Percentiles rank a stretch among this genome's conserved stretches.
These are phyloP conservation scores for Mythimna pallens DNA, from an alignment of 2,888 invertebrate genomes.

Conservation along the genomic window DNA sequence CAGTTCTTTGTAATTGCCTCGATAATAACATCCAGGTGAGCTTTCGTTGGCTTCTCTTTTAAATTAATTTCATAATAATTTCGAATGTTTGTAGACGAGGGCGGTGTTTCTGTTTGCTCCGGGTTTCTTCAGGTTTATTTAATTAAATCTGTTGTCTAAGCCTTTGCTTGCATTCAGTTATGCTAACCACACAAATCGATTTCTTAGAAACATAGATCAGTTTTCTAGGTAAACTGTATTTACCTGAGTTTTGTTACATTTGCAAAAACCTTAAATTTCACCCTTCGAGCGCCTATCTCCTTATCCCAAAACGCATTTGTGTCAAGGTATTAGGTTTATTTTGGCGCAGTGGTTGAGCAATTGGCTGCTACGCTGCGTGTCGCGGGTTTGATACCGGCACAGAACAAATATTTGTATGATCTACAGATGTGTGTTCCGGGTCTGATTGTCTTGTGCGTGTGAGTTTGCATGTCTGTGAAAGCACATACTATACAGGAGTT, in stretches of 20 bases:
- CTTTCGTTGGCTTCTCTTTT: conserved; percentile 13
- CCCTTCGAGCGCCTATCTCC: no score
- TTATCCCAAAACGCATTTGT: no score
- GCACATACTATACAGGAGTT: no score
- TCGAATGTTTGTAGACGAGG: conserved; percentile 9
- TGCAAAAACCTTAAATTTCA: neutral
- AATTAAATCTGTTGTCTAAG: neutral
- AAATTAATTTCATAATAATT: conserved; percentile 14
- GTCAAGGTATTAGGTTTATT: no score
- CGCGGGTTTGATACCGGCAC: no score
- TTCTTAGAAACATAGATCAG: neutral
- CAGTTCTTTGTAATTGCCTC: conserved; percentile 26
- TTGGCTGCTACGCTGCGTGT: no score
- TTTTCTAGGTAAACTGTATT: neutral
- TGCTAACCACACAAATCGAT: neutral
- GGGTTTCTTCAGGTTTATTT: neutral
- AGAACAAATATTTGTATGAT: no score
- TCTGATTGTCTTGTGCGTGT: no score
- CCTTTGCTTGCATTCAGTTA: neutral
- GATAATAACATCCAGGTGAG: conserved; percentile 27
- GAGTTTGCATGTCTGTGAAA: no score
- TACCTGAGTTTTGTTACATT: neutral
- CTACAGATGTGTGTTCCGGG: no score
- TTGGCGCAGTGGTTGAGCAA: no score
- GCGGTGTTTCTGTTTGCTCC: neutral